Evolutionary conservation across 2,888 invertebrate genomes (phyloP).

Genomic region (Euspilapteryx auroguttella): DNA sequence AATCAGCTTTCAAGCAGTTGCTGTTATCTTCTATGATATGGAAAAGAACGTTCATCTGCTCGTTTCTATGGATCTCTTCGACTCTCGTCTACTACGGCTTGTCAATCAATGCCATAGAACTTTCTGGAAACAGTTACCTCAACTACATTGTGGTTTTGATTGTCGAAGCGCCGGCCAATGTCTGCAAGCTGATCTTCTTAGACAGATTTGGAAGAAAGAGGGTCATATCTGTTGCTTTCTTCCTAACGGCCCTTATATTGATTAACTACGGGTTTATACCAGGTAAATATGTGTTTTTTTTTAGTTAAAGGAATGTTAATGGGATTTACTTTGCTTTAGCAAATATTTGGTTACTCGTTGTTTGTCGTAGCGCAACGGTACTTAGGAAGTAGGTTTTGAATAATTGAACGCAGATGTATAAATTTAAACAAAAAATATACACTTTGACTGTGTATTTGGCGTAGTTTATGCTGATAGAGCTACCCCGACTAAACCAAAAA

Average conservation of each 20-base stretch:
- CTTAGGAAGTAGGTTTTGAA: too few relatives aligned
- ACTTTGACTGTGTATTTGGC: background rate
- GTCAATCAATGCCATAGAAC: conserved; percentile 74
- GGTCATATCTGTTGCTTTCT: conserved; percentile 64
- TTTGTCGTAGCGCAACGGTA: too few relatives aligned
- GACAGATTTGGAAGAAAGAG: conserved; percentile 67
- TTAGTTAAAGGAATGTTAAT: too few relatives aligned
- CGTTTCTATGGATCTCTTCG: conserved; percentile 77
- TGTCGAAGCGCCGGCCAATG: conserved; percentile 77
- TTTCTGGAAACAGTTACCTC: conserved; percentile 75
- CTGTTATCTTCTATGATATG: conserved; percentile 54
- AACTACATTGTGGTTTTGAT: conserved; percentile 70
- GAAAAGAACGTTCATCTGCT: conserved; percentile 65
- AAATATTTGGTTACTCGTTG: too few relatives aligned
- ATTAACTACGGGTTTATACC: conserved; percentile 65
- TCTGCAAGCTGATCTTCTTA: conserved; percentile 65
- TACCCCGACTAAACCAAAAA: too few relatives aligned
- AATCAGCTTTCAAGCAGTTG: conserved; percentile 37
- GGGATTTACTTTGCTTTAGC: too few relatives aligned
- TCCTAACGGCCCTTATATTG: conserved; percentile 66
- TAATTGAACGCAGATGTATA: too few relatives aligned
- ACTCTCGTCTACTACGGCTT: conserved; percentile 80
- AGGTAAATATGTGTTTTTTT: conserved; percentile 24
- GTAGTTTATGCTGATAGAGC: background rate
- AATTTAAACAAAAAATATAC: too few relatives aligned